Conservation (phyloP, 53 echinoderm and acorn worm species). For the Stichopus horrens region DNA sequence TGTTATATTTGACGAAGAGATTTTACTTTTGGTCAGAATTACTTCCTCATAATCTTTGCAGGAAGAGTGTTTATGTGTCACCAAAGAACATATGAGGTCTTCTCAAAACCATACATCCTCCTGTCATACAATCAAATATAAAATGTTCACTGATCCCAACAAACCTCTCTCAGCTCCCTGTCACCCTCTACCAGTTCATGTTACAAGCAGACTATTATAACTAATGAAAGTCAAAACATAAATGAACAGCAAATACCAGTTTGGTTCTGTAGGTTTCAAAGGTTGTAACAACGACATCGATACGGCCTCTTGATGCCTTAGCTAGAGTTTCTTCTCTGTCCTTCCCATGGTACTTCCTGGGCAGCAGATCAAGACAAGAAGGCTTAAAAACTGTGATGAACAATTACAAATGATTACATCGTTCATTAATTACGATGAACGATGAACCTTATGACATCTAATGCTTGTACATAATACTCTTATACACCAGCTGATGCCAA, state of each 20-base stretch:
- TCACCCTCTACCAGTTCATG: neutral
- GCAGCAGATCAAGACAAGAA: neutral
- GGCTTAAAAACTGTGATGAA: no score
- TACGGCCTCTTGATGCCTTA: conserved; percentile 74
- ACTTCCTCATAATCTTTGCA: no score
- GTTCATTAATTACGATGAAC: no score
- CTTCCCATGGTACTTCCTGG: conserved; percentile 82
- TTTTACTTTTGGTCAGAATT: no score
- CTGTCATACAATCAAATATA: neutral
- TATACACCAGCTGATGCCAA: no score
- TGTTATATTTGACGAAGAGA: no score
- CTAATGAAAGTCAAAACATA: neutral
- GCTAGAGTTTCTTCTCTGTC: conserved; percentile 79
- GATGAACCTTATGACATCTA: no score
- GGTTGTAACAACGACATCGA: conserved; percentile 83
- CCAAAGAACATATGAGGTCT: no score
- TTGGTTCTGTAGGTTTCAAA: conserved; percentile 86
- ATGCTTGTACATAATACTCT: no score
- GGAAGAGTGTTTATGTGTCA: no score
- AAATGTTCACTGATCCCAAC: neutral
- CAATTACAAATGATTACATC: no score
- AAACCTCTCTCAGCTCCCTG: neutral
- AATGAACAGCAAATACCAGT: conserved; percentile 51
- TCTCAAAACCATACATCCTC: neutral
- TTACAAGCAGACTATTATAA: neutral